A percentile compares a stretch with the other conserved stretches of the same genome.
These are phyloP conservation scores for Cheirogaleus medius DNA, from an alignment of 2,113 vertebrate species.

Conservation along the genomic window DNA sequence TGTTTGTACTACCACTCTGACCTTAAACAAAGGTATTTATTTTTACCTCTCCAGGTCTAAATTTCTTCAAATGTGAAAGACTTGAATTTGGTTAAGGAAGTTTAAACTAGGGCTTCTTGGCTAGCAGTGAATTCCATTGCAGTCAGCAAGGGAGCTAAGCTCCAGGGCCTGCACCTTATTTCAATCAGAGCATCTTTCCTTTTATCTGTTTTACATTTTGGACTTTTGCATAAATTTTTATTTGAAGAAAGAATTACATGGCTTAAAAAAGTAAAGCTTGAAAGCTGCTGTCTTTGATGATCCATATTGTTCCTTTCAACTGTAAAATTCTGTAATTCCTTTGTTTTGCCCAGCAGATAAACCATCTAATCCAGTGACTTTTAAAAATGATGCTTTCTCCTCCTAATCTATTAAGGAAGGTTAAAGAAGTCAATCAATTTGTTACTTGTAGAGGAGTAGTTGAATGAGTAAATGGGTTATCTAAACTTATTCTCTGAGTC, in stretches of 20 bases:
- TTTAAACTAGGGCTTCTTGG: neutral
- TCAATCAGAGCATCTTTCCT: neutral
- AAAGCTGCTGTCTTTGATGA: conserved; percentile 1
- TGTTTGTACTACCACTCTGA: neutral
- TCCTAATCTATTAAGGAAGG: neutral
- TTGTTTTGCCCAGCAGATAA: conserved; percentile 26
- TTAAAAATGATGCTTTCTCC: conserved; percentile 15
- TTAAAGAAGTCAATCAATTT: neutral
- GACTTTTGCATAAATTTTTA: conserved; percentile 17
- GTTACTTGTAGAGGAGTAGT: neutral
- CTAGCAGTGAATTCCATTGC: neutral
- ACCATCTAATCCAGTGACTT: neutral
- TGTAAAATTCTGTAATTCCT: conserved; percentile 26
- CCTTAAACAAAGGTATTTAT: neutral
- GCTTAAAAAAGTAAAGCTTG: conserved; percentile 34
- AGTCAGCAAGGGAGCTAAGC: neutral
- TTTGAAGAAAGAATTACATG: conserved; percentile 31
- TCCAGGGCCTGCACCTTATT: neutral
- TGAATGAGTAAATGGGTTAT: neutral
- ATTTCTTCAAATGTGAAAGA: neutral
- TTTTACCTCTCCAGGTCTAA: neutral
- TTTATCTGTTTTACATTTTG: conserved; percentile 43
- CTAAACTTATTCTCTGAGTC: conserved; percentile 13
- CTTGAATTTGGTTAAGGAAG: neutral
- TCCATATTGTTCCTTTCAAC: neutral